These are phyloP conservation scores for Antitype chi DNA, from an alignment of 2,888 invertebrate genomes.

Conservation along the genomic window DNA sequence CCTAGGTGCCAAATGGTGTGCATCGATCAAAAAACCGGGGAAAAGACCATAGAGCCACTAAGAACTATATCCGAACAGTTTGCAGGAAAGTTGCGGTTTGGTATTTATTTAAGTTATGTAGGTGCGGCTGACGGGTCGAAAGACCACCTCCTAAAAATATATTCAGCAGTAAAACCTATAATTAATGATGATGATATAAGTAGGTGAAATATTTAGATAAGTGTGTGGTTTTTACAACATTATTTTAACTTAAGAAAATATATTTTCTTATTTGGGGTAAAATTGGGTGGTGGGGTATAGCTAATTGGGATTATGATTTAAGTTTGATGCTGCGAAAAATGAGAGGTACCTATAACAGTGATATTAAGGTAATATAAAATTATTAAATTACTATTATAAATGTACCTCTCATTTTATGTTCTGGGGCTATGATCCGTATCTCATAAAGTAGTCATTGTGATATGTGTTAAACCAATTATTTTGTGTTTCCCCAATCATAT, in stretches of 20 bases:
- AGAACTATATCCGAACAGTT: constrained; percentile 94
- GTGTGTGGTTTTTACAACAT: constrained; percentile 17
- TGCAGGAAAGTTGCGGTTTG: constrained; percentile 94
- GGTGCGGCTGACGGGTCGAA: constrained; percentile 79
- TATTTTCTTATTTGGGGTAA: constrained; percentile 50
- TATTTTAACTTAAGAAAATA: constrained; percentile 42
- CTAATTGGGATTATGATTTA: constrained; percentile 39
- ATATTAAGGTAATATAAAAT: constrained; percentile 9
- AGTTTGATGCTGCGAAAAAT: constrained; percentile 17
- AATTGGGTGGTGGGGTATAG: constrained; percentile 46
- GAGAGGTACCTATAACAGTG: constrained; percentile 7
- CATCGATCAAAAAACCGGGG: constrained; percentile 96
- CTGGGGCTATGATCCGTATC: constrained; percentile 56
- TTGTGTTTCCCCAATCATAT: neutral
- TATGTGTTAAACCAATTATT: constrained; percentile 10
- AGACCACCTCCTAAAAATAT: constrained; percentile 72
- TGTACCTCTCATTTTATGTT: constrained; percentile 17
- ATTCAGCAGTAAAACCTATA: constrained; percentile 74
- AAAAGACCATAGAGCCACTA: constrained; percentile 94
- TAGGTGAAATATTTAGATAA: constrained; percentile 73
- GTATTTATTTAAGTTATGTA: constrained; percentile 93
- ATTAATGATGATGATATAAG: constrained; percentile 79
- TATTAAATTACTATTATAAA: constrained; percentile 4
- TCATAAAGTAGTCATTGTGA: constrained; percentile 50
- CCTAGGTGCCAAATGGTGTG: constrained; percentile 99